A percentile compares a stretch with the other conserved stretches of the same genome.
Evolutionary conservation across 2,113 vertebrate species (phyloP).

Genomic region (Struthio camelus): DNA sequence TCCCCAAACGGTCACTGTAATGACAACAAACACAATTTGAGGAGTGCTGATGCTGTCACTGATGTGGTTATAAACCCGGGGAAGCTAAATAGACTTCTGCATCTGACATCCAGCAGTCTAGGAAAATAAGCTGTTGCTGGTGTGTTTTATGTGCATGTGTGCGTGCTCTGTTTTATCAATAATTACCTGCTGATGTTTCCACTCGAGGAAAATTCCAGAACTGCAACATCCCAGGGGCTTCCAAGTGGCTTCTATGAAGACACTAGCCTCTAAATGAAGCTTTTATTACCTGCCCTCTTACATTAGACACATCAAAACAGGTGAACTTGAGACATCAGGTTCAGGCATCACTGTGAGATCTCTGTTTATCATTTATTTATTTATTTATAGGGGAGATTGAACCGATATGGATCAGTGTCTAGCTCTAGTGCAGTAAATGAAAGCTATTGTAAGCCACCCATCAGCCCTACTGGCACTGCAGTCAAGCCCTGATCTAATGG

Average conservation of each 20-base stretch:
- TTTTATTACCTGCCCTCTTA: conserved; percentile 52
- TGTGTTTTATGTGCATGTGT: neutral
- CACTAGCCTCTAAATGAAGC: conserved; percentile 25
- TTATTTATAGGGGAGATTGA: neutral
- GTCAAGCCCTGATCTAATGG: neutral
- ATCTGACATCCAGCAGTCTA: neutral
- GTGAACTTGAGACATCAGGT: conserved; percentile 38
- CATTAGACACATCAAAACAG: conserved; percentile 60
- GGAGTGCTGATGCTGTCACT: neutral
- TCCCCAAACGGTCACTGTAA: neutral
- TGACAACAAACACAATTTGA: neutral
- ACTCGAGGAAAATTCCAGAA: conserved; percentile 46
- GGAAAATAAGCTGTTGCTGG: neutral
- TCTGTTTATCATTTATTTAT: neutral
- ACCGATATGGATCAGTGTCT: neutral
- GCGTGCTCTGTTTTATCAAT: neutral
- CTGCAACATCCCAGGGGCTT: conserved; percentile 15
- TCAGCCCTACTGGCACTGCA: neutral
- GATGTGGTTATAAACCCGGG: neutral
- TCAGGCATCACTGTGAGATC: neutral
- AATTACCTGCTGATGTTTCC: conserved; percentile 6
- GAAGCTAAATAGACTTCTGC: neutral
- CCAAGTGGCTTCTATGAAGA: neutral
- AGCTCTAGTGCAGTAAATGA: neutral
- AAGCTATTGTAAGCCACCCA: neutral